Evolutionary conservation across 2,797 vertebrate genomes (phyloP).

Genomic region (Tapera naevia): DNA sequence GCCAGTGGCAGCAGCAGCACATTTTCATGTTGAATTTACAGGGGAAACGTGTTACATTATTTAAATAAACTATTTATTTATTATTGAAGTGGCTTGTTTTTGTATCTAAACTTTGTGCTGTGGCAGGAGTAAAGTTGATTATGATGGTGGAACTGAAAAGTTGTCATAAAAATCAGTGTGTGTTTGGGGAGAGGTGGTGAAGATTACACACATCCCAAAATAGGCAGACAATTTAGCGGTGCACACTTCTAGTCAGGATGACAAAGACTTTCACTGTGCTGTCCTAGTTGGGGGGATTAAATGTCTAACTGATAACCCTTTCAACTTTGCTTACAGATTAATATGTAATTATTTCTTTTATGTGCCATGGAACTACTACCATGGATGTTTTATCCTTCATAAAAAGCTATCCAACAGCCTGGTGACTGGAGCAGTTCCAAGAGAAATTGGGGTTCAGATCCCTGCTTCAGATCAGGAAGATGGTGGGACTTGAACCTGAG

Average conservation of each 20-base stretch:
- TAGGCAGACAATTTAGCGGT: background rate
- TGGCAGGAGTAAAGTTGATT: background rate
- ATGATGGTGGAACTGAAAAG: background rate
- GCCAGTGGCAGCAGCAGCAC: background rate
- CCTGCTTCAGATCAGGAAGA: background rate
- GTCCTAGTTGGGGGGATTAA: background rate
- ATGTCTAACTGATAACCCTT: background rate
- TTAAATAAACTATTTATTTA: background rate
- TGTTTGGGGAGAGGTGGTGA: background rate
- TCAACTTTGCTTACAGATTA: constrained; percentile 2
- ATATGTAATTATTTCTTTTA: background rate
- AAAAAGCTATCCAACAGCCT: background rate
- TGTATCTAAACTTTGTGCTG: background rate
- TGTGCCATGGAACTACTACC: background rate
- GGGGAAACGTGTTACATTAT: background rate
- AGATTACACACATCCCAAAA: background rate
- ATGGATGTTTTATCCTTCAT: background rate
- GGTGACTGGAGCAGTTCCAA: background rate
- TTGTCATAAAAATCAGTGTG: background rate
- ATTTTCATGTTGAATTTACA: background rate
- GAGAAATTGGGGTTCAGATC: background rate
- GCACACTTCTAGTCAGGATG: background rate
- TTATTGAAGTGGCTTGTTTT: background rate
- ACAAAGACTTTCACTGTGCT: background rate
- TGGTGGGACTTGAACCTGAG: background rate